Conservation (phyloP, 2,888 invertebrate genomes). For the Xiphydria camelus region DNA sequence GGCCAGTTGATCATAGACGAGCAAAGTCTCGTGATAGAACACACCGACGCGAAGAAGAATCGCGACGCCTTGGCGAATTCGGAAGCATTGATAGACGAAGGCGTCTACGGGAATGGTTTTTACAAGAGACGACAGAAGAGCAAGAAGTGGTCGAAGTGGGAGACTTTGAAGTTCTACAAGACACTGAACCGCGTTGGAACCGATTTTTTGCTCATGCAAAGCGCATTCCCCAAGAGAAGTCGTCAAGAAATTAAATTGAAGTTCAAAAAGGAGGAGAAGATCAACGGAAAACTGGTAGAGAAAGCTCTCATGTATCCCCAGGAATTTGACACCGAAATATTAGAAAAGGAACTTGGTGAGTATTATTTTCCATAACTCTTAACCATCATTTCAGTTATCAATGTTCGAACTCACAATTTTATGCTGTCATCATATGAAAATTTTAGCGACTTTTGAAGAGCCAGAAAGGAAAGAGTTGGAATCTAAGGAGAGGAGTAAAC, state of each 20-base stretch:
- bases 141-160: slow-evolving; percentile 75
- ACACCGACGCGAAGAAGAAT: slow-evolving; percentile 66
- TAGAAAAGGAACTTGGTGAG: slow-evolving; percentile 64
- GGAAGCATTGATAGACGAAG: slow-evolving; percentile 69
- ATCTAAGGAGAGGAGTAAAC: slow-evolving; percentile 20
- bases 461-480: slow-evolving; percentile 31
- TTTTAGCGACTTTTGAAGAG: slow-evolving; percentile 41
- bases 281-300: slow-evolving; percentile 73
- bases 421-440: no score
- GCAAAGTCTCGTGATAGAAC: slow-evolving; percentile 80
- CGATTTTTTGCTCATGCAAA: slow-evolving; percentile 88
- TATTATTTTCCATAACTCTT: no score
- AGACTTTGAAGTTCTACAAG: slow-evolving; percentile 89
- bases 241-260: slow-evolving; percentile 86
- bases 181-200: slow-evolving; percentile 89
- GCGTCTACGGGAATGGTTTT: slow-evolving; percentile 63
- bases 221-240: slow-evolving; percentile 77
- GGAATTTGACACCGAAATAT: slow-evolving; percentile 68
- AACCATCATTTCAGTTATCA: no score
- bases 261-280: slow-evolving; percentile 88
- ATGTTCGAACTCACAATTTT: no score
- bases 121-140: slow-evolving; percentile 71
- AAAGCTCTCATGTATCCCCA: slow-evolving; percentile 73
- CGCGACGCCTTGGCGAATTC: slow-evolving; percentile 69
- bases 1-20: slow-evolving; percentile 86